Evolutionary conservation across 2,797 vertebrate species (phyloP), one percentile per base, ranked within the genome.

Genomic region (Enteromius mattozi): DNA sequence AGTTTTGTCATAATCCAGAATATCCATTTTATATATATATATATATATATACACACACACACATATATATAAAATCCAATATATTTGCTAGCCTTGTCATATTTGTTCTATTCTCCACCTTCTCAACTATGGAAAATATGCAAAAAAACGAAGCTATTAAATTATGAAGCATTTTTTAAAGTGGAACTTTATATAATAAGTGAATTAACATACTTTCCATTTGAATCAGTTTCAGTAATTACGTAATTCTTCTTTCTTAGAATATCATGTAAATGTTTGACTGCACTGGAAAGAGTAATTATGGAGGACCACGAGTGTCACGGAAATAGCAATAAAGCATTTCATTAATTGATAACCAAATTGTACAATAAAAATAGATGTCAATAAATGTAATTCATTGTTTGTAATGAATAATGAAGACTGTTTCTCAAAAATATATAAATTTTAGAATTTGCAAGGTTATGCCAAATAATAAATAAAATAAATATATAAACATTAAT

Each of bases 1-100:
- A 27, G 37, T 33, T 65, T 65, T 65, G 27, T 81, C 69, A 81
- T 21, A 40, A 70, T 30, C 24, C 63, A 71, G 37, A 45, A 14
- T 5, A 19, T 33, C 6, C 37, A 37, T 37, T 37, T 7, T 37
- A 37, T 37, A 35, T 35, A 35, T 40, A 40, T 27, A 27, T 27
- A 27, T 27, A 27, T 27, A 27, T 27, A 27, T 27, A 27, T 27
- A 27, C 2, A 27, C 2, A 27, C 2, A 27, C 27, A 27, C 27
- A 27, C 27, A 27, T 27, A 27, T 27, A 27, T 27, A 27, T 27
- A 27, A 27, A 27, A 27, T n/a, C n/a, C 12, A 7, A 42, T 1
- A 40, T 56, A 13, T 14, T 1, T n/a, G 13, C 19, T 8, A 49
- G 42, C 2, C 19, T 33, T 33, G 65, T 19, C 40, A 13, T 42